These are phyloP conservation scores for Dermatophagoides farinae DNA, from an alignment of 1,140 invertebrate species.

Conservation along the genomic window DNA sequence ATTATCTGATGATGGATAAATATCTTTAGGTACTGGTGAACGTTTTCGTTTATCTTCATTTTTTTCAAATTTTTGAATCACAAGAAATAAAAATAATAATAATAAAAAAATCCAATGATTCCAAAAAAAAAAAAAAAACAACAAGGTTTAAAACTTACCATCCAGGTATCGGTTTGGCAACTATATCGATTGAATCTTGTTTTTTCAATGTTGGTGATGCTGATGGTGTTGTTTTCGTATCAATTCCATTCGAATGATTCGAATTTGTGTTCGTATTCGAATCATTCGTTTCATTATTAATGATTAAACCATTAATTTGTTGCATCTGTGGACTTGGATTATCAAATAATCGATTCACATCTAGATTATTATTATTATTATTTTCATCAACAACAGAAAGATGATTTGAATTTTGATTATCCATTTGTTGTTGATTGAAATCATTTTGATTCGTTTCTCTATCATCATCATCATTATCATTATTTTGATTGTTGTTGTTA, in stretches of 20 bases:
- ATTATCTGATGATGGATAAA: not conserved
- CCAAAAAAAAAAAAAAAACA: not conserved
- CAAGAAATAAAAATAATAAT: no score
- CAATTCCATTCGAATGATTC: not conserved
- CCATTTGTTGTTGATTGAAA: no score
- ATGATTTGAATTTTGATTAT: not conserved
- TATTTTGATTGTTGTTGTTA: not conserved
- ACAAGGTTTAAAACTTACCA: constrained; percentile 1
- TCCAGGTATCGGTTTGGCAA: not conserved
- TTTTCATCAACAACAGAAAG: not conserved
- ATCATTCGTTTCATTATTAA: not conserved
- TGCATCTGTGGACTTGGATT: no score
- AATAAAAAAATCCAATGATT: not conserved
- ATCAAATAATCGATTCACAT: no score
- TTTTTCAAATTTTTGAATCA: no score
- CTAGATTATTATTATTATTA: no score
- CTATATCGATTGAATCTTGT: constrained; percentile 1
- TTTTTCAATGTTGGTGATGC: not conserved
- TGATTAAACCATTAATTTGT: not conserved
- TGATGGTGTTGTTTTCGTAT: not conserved
- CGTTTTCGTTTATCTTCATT: not conserved
- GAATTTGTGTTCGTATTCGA: not conserved
- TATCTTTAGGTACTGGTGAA: not conserved
- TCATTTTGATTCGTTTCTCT: not conserved
- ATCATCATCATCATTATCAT: not conserved